Conservation (phyloP, 2,888 invertebrate species). For the Xestia c-nigrum region DNA sequence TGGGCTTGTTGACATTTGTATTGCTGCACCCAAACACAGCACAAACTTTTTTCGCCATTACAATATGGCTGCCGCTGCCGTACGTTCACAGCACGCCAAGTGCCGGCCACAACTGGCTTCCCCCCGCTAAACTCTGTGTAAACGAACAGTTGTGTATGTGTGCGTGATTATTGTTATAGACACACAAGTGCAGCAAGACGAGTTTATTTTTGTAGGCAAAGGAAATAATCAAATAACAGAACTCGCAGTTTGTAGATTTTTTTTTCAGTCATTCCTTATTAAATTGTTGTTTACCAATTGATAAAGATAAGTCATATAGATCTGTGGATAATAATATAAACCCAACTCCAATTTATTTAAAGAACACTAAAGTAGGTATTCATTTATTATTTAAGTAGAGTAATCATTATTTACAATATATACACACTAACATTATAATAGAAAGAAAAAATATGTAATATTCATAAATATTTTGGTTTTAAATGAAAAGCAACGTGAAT, state of each 20-base stretch:
- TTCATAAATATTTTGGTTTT: not conserved
- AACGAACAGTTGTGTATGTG: constrained; percentile 9
- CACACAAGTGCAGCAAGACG: not conserved
- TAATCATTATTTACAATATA: too few species aligned
- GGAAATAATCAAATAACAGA: not conserved
- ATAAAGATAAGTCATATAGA: not conserved
- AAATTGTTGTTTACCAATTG: not conserved
- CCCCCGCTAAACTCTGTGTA: constrained; percentile 46
- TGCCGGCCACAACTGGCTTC: constrained; percentile 37
- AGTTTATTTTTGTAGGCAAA: constrained; percentile 6
- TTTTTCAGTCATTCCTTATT: not conserved
- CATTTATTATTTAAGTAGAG: too few species aligned
- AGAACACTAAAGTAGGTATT: too few species aligned
- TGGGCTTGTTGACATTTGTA: constrained; percentile 38
- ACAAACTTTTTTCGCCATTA: constrained; percentile 50
- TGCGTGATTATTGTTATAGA: constrained; percentile 20
- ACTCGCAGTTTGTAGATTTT: not conserved
- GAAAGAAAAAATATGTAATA: too few species aligned
- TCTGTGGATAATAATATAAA: not conserved
- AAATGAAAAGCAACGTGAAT: not conserved
- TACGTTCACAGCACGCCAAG: constrained; percentile 22
- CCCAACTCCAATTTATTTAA: not conserved
- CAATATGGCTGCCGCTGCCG: not conserved
- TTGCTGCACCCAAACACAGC: constrained; percentile 43
- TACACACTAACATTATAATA: too few species aligned